A percentile compares a stretch with the other conserved stretches of the same genome.
phyloP scores from a whole-genome alignment of 2,888 invertebrate genomes.

The Clepsis dumicolana region DNA sequence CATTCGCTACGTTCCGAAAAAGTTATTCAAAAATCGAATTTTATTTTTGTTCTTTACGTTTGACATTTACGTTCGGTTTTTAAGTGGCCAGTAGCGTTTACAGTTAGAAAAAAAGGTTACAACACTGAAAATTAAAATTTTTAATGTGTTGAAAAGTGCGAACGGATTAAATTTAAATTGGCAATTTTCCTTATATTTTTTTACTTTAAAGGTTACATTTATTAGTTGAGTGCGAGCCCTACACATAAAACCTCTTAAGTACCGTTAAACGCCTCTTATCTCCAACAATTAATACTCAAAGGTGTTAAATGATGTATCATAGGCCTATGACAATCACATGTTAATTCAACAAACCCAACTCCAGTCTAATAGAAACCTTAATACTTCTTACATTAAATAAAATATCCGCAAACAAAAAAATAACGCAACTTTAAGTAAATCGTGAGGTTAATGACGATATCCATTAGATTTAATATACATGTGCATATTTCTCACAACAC shows the following conservation, averaged over 20 bases:
- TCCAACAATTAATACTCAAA: conserved; percentile 60
- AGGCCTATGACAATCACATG: conserved; percentile 69
- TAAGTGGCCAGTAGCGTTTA: conserved; percentile 46
- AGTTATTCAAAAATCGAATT: conserved; percentile 42
- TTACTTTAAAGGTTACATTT: not conserved
- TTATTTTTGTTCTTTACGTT: conserved; percentile 16
- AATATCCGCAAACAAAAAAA: conserved; percentile 32
- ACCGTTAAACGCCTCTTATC: conserved; percentile 71
- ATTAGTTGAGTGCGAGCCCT: not conserved
- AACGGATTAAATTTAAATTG: not conserved
- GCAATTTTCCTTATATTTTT: not conserved
- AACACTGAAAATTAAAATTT: too few relatives aligned
- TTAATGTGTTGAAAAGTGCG: conserved; percentile 21
- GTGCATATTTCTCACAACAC: conserved; percentile 39
- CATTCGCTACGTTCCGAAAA: conserved; percentile 58
- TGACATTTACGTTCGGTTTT: conserved; percentile 3
- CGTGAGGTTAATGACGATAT: conserved; percentile 39
- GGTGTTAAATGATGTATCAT: conserved; percentile 70
- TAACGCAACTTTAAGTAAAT: conserved; percentile 33
- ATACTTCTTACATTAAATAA: conserved; percentile 27
- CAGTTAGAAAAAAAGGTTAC: conserved; percentile 49
- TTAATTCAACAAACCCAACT: conserved; percentile 75
- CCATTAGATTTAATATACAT: conserved; percentile 39
- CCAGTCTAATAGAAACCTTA: conserved; percentile 27
- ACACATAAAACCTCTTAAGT: conserved; percentile 66